Percentiles rank a stretch among this genome's conserved stretches.
phyloP scores from a whole-genome alignment of 2,113 vertebrate species.

The Panthera leo region DNA sequence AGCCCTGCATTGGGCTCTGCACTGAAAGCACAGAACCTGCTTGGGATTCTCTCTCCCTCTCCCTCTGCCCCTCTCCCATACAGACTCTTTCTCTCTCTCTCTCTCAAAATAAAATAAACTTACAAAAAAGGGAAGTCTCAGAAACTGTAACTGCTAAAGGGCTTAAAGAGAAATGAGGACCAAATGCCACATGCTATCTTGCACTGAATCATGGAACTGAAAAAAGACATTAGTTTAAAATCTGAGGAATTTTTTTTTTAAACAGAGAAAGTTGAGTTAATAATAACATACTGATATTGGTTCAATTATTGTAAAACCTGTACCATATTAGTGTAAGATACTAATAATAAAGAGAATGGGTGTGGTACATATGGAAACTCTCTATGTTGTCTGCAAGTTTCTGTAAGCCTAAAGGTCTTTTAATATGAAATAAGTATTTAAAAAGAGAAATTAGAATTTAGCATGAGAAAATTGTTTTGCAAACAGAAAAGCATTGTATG shows the following conservation, averaged over 20 bases:
- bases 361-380: background rate
- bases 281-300: background rate
- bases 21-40: too few species aligned
- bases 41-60: too few species aligned
- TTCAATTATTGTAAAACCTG: background rate
- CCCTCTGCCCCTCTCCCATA: too few species aligned
- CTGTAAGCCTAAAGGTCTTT: background rate
- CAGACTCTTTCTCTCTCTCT: too few species aligned
- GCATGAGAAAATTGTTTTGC: background rate
- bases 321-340: background rate
- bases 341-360: background rate
- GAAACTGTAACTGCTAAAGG: background rate
- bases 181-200: background rate
- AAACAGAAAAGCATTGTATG: background rate
- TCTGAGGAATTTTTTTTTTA: background rate
- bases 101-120: too few species aligned
- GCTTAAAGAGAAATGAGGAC: background rate
- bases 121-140: background rate
- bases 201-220: background rate
- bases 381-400: background rate
- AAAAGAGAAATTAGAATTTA: background rate
- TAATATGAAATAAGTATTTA: background rate
- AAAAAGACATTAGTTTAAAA: background rate
- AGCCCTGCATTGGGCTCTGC: too few species aligned
- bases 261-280: background rate